These are phyloP conservation scores for Ceriagrion tenellum DNA, from an alignment of 2,888 invertebrate species.

Conservation along the genomic window DNA sequence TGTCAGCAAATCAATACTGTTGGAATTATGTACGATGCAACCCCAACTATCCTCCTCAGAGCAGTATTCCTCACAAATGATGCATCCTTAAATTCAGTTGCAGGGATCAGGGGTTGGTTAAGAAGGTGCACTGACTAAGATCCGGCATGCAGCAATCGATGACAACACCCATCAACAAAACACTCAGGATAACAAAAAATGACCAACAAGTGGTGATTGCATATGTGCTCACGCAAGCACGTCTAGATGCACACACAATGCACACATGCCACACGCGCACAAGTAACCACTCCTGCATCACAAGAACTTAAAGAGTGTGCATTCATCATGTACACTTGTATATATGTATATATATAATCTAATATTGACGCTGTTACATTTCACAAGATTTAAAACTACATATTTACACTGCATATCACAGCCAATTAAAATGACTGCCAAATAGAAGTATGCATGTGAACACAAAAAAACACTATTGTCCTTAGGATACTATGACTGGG, in stretches of 20 bases:
- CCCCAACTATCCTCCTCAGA: neutral
- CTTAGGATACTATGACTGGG: neutral
- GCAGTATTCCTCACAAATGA: neutral
- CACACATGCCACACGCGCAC: neutral
- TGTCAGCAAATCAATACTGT: neutral
- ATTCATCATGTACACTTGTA: neutral
- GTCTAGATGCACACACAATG: constrained; percentile 6
- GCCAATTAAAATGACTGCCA: constrained; percentile 41
- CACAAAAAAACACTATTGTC: neutral
- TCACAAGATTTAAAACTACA: constrained; percentile 55
- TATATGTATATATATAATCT: constrained; percentile 5
- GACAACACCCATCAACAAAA: constrained; percentile 16
- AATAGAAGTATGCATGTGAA: neutral
- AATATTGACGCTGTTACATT: constrained; percentile 44
- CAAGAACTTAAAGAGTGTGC: neutral
- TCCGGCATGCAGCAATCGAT: neutral
- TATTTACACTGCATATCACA: constrained; percentile 47
- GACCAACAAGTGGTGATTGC: constrained; percentile 16
- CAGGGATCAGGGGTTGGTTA: neutral
- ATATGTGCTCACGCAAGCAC: neutral
- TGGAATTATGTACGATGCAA: neutral
- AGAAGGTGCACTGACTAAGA: neutral
- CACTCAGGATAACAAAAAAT: constrained; percentile 40
- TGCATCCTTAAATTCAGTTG: neutral
- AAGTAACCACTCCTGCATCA: neutral